phyloP scores from a whole-genome alignment of 1,140 invertebrate genomes.

The Cotesia glomerata region DNA sequence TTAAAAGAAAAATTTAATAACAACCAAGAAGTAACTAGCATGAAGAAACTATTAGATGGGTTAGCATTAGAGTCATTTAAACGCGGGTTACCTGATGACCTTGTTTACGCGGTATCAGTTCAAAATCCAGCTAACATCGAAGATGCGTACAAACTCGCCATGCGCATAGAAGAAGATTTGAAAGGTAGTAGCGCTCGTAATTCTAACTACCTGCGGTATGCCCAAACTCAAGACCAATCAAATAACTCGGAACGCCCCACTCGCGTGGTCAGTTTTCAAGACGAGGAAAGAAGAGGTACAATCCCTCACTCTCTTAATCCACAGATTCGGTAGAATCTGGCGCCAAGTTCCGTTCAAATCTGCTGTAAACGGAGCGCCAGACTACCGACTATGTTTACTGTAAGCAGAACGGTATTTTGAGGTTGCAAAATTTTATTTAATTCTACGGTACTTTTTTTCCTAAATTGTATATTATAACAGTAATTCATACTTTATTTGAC shows the following conservation, averaged over 20 bases:
- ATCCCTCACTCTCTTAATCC: not conserved
- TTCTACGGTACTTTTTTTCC: too few relatives aligned
- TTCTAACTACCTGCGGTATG: not conserved
- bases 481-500: too few relatives aligned
- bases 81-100: constrained; percentile 8
- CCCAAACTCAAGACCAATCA: not conserved
- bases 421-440: too few relatives aligned
- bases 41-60: not conserved
- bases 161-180: constrained; percentile 9
- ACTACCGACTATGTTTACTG: too few relatives aligned
- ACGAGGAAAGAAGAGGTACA: too few relatives aligned
- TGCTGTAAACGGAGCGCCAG: too few relatives aligned
- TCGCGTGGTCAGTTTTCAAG: too few relatives aligned
- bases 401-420: too few relatives aligned
- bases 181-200: not conserved
- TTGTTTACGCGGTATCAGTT: constrained; percentile 7
- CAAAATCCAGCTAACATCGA: constrained; percentile 12
- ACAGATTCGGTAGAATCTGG: too few relatives aligned
- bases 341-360: too few relatives aligned
- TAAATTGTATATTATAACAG: too few relatives aligned
- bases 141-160: constrained; percentile 7
- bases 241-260: too few relatives aligned
- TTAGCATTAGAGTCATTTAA: constrained; percentile 8
- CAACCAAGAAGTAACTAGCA: not conserved
- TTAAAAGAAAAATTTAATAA: constrained; percentile 11